Evolutionary conservation across 1,140 invertebrate genomes (phyloP).

Genomic region (Drosophila kurseongensis): DNA sequence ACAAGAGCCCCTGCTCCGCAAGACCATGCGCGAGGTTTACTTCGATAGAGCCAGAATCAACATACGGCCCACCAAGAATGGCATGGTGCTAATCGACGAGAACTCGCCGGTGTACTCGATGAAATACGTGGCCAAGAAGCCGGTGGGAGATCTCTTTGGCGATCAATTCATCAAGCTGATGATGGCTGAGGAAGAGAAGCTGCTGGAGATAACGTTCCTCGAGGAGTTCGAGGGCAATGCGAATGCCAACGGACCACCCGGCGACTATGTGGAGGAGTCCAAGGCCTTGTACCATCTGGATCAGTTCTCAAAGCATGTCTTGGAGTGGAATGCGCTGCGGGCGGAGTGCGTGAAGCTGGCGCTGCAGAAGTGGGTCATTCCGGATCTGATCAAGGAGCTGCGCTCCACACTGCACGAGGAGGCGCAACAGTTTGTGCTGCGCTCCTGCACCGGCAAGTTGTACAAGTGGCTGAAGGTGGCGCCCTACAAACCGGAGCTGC

Average conservation of each 20-base stretch:
- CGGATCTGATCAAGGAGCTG: conserved; percentile 95
- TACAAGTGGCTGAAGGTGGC: conserved; percentile 97
- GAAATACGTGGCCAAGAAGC: conserved; percentile 98
- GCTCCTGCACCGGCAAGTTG: conserved; percentile 92
- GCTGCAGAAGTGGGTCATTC: conserved; percentile 94
- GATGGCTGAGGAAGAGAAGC: conserved; percentile 94
- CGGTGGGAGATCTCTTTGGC: conserved; percentile 93
- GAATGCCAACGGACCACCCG: conserved; percentile 84
- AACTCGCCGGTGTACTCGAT: conserved; percentile 93
- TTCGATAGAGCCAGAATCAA: conserved; percentile 95
- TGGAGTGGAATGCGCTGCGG: conserved; percentile 97
- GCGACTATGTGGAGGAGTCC: conserved; percentile 94
- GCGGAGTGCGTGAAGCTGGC: conserved; percentile 95
- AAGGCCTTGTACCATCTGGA: conserved; percentile 96
- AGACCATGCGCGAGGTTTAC: conserved; percentile 94
- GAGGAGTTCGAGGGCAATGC: conserved; percentile 92
- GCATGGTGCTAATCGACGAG: conserved; percentile 97
- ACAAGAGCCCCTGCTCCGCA: conserved; percentile 94
- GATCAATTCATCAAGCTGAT: conserved; percentile 95
- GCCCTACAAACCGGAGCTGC: conserved; percentile 89
- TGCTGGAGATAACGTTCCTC: conserved; percentile 90
- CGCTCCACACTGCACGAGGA: conserved; percentile 92
- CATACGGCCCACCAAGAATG: conserved; percentile 94
- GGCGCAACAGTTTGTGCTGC: conserved; percentile 95
- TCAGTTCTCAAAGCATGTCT: conserved; percentile 97